Evolutionary conservation across 1,140 invertebrate species (phyloP).

Genomic region (Doryteuthis pealeii): DNA sequence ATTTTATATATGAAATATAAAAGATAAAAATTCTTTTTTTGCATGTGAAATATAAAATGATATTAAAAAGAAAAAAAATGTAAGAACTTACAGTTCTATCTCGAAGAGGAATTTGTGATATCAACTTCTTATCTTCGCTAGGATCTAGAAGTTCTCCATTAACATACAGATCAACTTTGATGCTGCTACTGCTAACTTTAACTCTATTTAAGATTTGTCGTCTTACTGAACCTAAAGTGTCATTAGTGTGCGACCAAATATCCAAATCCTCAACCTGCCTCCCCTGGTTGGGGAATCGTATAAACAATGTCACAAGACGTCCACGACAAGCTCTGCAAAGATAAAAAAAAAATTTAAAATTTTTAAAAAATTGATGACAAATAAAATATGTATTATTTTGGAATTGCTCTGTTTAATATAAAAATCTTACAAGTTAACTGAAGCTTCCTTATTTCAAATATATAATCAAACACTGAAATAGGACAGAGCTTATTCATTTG

Average conservation of each 20-base stretch:
- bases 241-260: conserved; percentile 90
- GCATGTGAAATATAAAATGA: background rate
- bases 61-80: background rate
- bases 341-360: conserved; percentile 38
- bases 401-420: background rate
- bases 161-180: conserved; percentile 85
- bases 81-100: conserved; percentile 80
- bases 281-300: conserved; percentile 87
- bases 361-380: conserved; percentile 1
- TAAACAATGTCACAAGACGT: conserved; percentile 82
- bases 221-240: conserved; percentile 81
- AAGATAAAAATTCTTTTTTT: too few relatives aligned
- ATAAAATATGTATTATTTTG: background rate
- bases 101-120: conserved; percentile 82
- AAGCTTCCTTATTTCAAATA: too few relatives aligned
- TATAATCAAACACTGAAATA: too few relatives aligned
- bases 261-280: conserved; percentile 90
- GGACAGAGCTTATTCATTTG: too few relatives aligned
- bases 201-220: conserved; percentile 70
- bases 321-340: conserved; percentile 78
- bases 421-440: background rate
- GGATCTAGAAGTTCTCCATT: conserved; percentile 87
- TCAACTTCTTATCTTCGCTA: conserved; percentile 82
- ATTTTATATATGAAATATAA: too few relatives aligned
- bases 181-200: conserved; percentile 60